Evolutionary conservation across 2,888 invertebrate genomes (phyloP).

Genomic region (Willowsia nigromaculata): DNA sequence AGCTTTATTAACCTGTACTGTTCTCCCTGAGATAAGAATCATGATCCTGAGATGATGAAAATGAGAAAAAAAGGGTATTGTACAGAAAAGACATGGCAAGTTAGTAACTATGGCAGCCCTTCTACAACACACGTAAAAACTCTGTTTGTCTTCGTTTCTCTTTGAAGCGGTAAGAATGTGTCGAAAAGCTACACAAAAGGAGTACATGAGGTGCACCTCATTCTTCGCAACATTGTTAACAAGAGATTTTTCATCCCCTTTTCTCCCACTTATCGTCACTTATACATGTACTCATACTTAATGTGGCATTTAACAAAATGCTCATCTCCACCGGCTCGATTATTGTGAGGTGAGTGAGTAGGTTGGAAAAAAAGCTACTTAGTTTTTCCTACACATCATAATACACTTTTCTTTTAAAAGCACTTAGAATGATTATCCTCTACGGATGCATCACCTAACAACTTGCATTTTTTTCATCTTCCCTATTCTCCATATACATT

Average conservation of each 20-base stretch:
- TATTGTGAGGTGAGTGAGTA: background rate
- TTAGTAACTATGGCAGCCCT: slow-evolving; percentile 4
- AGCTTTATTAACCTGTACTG: slow-evolving; percentile 39
- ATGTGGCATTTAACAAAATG: slow-evolving; percentile 59
- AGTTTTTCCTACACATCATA: slow-evolving; percentile 21
- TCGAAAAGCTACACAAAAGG: slow-evolving; percentile 64
- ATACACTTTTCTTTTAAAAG: slow-evolving; percentile 52
- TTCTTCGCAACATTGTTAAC: slow-evolving; percentile 66
- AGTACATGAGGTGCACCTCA: slow-evolving; percentile 50
- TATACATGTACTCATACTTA: slow-evolving; percentile 33
- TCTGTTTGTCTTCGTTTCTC: slow-evolving; percentile 29
- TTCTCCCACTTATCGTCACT: slow-evolving; percentile 47
- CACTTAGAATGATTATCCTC: slow-evolving; percentile 69
- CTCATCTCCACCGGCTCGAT: slow-evolving; percentile 51
- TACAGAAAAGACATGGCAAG: slow-evolving; percentile 26
- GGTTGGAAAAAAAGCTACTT: slow-evolving; percentile 43
- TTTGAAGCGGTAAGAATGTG: slow-evolving; percentile 47
- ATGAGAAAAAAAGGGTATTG: slow-evolving; percentile 54
- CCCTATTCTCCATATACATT: background rate
- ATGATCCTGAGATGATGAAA: slow-evolving; percentile 4
- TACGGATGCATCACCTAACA: slow-evolving; percentile 42
- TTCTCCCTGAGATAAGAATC: slow-evolving; percentile 34
- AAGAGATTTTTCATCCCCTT: slow-evolving; percentile 49
- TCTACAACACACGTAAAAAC: background rate
- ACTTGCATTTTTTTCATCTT: slow-evolving; percentile 21